These are phyloP conservation scores for Madoqua kirkii DNA, from an alignment of 2,113 vertebrate genomes.

Conservation along the genomic window DNA sequence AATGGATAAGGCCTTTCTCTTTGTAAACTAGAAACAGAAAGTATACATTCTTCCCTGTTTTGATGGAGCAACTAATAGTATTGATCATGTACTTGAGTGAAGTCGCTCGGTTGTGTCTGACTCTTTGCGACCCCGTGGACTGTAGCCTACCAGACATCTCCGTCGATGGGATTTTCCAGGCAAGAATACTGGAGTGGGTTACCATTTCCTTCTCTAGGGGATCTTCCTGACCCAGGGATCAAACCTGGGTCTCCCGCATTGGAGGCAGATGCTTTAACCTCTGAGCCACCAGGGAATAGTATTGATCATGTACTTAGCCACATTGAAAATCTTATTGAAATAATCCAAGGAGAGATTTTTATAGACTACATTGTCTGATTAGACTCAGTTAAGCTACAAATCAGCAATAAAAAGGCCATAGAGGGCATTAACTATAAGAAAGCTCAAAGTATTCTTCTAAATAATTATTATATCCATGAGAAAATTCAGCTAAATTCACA, in stretches of 20 bases:
- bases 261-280: too few species aligned
- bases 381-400: neutral
- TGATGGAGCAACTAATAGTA: neutral
- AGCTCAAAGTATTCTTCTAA: constrained; percentile 18
- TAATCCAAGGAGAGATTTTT: constrained; percentile 21
- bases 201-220: too few species aligned
- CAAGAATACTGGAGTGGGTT: too few species aligned
- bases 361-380: neutral
- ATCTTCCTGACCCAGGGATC: too few species aligned
- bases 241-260: too few species aligned
- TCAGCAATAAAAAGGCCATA: neutral
- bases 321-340: constrained; percentile 26
- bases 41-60: neutral
- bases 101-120: too few species aligned
- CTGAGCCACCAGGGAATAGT: neutral
- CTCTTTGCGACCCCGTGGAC: too few species aligned
- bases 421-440: constrained; percentile 2
- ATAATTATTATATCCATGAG: constrained; percentile 44
- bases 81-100: neutral
- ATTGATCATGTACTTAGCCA: neutral
- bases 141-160: too few species aligned
- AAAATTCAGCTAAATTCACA: constrained; percentile 40
- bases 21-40: neutral
- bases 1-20: neutral
- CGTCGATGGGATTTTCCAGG: too few species aligned